These are phyloP conservation scores for Pyrochroa serraticornis DNA, from an alignment of 2,888 invertebrate genomes.

Conservation along the genomic window DNA sequence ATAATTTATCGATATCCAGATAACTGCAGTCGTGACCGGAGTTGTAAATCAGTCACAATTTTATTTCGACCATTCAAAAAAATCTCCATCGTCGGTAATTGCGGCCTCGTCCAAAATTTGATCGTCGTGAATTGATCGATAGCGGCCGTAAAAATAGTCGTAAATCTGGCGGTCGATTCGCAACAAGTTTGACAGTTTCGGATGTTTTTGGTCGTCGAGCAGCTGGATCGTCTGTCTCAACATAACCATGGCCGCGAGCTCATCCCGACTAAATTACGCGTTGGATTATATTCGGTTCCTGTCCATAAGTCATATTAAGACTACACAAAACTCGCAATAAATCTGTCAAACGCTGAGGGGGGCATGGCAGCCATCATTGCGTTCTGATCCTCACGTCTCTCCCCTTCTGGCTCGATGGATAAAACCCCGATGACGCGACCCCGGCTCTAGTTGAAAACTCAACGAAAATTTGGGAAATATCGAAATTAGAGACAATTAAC, in stretches of 20 bases:
- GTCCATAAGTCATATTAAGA: conserved; percentile 62
- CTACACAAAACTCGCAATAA: conserved; percentile 60
- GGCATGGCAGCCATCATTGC: conserved; percentile 51
- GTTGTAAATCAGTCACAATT: too few species aligned
- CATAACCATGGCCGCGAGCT: too few species aligned
- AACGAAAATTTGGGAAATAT: too few species aligned
- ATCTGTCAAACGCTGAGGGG: conserved; percentile 58
- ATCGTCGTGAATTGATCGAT: too few species aligned
- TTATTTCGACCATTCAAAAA: too few species aligned
- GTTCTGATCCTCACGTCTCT: conserved; percentile 35
- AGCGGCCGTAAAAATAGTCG: too few species aligned
- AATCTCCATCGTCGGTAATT: too few species aligned
- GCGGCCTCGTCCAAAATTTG: too few species aligned
- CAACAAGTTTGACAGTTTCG: conserved; percentile 1
- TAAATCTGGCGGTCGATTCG: conserved; percentile 13
- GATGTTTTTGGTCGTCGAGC: conserved; percentile 7
- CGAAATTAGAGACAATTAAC: too few species aligned
- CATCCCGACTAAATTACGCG: conserved; percentile 45
- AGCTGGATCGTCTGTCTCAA: conserved; percentile 4
- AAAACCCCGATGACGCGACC: conserved; percentile 8
- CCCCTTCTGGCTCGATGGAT: conserved; percentile 27
- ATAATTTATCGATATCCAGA: too few species aligned
- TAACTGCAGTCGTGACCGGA: too few species aligned
- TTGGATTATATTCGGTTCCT: conserved; percentile 53
- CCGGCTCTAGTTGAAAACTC: neutral